Evolutionary conservation across 2,888 invertebrate genomes (phyloP).

Genomic region (Cosmorhoe ocellata): DNA sequence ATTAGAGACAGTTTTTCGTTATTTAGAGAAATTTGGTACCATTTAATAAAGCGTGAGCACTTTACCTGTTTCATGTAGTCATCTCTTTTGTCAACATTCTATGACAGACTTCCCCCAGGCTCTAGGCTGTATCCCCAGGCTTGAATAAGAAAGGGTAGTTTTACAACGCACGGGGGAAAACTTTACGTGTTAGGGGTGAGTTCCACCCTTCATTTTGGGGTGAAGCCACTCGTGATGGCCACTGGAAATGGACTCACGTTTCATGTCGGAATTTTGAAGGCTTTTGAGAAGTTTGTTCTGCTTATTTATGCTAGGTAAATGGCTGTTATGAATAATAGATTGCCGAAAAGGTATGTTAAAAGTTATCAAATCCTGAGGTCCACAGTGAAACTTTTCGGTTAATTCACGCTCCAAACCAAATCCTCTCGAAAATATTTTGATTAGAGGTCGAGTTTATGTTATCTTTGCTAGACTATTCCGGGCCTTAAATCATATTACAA

Average conservation of each 20-base stretch:
- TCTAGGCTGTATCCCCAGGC: slow-evolving; percentile 60
- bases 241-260: slow-evolving; percentile 36
- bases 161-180: slow-evolving; percentile 76
- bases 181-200: slow-evolving; percentile 62
- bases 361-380: too few relatives aligned
- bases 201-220: slow-evolving; percentile 63
- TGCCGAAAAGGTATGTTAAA: background rate
- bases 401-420: background rate
- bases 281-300: slow-evolving; percentile 23
- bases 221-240: slow-evolving; percentile 49
- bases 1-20: too few relatives aligned
- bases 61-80: too few relatives aligned
- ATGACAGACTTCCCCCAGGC: slow-evolving; percentile 58
- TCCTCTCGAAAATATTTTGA: too few relatives aligned
- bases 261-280: slow-evolving; percentile 30
- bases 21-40: too few relatives aligned
- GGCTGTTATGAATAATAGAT: slow-evolving; percentile 10
- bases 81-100: slow-evolving; percentile 35
- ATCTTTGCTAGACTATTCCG: too few relatives aligned
- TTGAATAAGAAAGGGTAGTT: slow-evolving; percentile 74
- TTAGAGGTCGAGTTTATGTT: too few relatives aligned
- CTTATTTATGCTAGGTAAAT: slow-evolving; percentile 10
- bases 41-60: too few relatives aligned
- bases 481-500: slow-evolving; percentile 4
- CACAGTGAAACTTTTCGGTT: background rate